phyloP scores from a whole-genome alignment of 2,113 vertebrate species.

The Poeciliopsis turrubarensis region DNA sequence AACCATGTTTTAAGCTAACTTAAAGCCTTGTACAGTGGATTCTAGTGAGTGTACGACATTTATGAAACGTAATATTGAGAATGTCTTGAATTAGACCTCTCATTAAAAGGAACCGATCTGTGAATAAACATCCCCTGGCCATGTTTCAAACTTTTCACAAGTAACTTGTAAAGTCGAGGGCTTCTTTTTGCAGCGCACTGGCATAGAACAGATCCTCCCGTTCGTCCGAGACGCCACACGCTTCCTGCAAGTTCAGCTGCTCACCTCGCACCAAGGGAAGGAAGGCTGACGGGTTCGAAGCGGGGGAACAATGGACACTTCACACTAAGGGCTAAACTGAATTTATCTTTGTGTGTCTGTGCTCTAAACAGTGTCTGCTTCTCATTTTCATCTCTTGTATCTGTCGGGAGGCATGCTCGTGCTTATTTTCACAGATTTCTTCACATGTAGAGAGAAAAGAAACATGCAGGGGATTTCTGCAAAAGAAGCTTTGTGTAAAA shows the following conservation, averaged over 20 bases:
- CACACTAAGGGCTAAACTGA: slow-evolving; percentile 83
- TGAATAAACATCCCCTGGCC: slow-evolving; percentile 18
- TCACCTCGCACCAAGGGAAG: slow-evolving; percentile 44
- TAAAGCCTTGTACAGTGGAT: slow-evolving; percentile 63
- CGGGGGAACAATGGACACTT: slow-evolving; percentile 60
- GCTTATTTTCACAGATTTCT: slow-evolving; percentile 24
- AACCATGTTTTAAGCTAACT: slow-evolving; percentile 25
- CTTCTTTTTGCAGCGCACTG: neutral
- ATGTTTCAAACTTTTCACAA: slow-evolving; percentile 29
- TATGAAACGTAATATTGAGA: slow-evolving; percentile 45
- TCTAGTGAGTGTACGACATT: slow-evolving; percentile 51
- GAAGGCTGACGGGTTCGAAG: slow-evolving; percentile 7
- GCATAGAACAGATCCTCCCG: neutral
- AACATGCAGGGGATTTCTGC: slow-evolving; percentile 46
- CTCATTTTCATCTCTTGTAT: slow-evolving; percentile 39
- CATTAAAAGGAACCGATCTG: slow-evolving; percentile 1
- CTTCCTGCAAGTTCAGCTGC: slow-evolving; percentile 58
- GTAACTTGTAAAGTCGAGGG: slow-evolving; percentile 17
- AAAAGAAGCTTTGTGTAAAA: slow-evolving; percentile 41
- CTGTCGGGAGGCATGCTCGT: slow-evolving; percentile 62
- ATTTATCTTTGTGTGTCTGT: slow-evolving; percentile 73
- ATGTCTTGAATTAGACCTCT: slow-evolving; percentile 25
- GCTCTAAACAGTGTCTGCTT: slow-evolving; percentile 68
- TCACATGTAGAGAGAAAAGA: slow-evolving; percentile 27
- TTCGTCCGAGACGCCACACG: slow-evolving; percentile 22